Base-by-base conservation (phyloP, 2,888 invertebrate species). In the Lucinisca nassula region DNA sequence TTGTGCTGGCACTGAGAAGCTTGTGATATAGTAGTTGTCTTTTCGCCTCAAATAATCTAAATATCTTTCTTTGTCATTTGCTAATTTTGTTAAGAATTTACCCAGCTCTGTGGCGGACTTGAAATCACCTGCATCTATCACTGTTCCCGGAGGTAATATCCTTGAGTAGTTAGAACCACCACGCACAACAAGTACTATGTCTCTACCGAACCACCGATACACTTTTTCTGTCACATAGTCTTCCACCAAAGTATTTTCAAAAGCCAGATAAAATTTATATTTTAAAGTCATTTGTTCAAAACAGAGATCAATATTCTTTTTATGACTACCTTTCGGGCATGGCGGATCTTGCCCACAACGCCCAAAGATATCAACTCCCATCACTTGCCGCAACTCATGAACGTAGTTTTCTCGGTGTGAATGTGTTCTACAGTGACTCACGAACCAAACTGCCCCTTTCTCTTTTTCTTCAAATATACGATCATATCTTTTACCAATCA, bases 361-460 rank as follows among this genome's bases (percentile, higher is more conserved):
- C 8, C 87, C 87, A 40, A 75, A 84, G 27, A 88, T 76, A 37
- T 90, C 84, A 0, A 90, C 84, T 51, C 75, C n/a, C 3, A 88
- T 79, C 40, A 61, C 30, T 84, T 72, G 37, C 40, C 67, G 32
- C 0, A 89, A 27, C 14, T 83, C 72, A 37, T 78, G 79, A 17
- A 89, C 87, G 61, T 82, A 90, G 0, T 79, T n/a, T 40, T 85
- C 84, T 30, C 90, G 49, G 35, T 58, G 70, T 8, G 82, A 82
- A 14, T 55, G 49, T 2, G 88, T 87, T 6, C 72, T 21, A 35
- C 90, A 90, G 30, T 88, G 75, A 51, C 90, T 90, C 24, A 87
- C 88, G 21, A 90, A 27, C 88, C 88, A 88, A 1, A 79, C 82
- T 0, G 78, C 61, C 21, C 24, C 38, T 21, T 51, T 40, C 14